These are phyloP conservation scores for Gallinago media DNA, from an alignment of 2,113 vertebrate species.

Conservation along the genomic window DNA sequence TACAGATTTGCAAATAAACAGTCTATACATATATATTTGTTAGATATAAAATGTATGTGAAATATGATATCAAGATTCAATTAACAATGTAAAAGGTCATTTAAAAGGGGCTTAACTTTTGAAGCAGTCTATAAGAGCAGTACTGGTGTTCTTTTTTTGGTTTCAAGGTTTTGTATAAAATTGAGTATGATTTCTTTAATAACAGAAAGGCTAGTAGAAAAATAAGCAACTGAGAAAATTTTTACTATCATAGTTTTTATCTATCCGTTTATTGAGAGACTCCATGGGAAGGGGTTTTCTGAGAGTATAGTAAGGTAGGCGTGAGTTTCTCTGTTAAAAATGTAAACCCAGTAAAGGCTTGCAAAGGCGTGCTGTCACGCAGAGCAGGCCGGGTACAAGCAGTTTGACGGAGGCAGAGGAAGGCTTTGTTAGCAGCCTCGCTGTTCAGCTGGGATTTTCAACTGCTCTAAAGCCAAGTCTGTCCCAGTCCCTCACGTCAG, in stretches of 20 bases:
- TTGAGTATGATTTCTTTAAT: not conserved
- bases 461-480: not conserved
- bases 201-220: not conserved
- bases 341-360: not conserved
- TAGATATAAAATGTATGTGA: not conserved
- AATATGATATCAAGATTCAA: slow-evolving; percentile 52
- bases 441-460: not conserved
- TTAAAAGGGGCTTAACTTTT: slow-evolving; percentile 23
- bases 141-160: not conserved
- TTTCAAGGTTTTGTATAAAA: not conserved
- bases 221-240: not conserved
- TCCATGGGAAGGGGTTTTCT: not conserved
- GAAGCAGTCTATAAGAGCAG: not conserved
- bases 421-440: not conserved
- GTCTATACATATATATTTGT: not conserved
- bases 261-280: not conserved
- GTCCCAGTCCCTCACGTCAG: not conserved
- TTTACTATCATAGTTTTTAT: not conserved
- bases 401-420: not conserved
- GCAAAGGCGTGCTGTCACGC: fast-evolving
- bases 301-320: not conserved
- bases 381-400: not conserved
- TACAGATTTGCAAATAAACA: slow-evolving; percentile 33
- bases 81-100: slow-evolving; percentile 21
- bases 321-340: not conserved